These are phyloP conservation scores for Stichopus chloronotus DNA, from an alignment of 35 echinoderm and acorn worm species.

Conservation along the genomic window DNA sequence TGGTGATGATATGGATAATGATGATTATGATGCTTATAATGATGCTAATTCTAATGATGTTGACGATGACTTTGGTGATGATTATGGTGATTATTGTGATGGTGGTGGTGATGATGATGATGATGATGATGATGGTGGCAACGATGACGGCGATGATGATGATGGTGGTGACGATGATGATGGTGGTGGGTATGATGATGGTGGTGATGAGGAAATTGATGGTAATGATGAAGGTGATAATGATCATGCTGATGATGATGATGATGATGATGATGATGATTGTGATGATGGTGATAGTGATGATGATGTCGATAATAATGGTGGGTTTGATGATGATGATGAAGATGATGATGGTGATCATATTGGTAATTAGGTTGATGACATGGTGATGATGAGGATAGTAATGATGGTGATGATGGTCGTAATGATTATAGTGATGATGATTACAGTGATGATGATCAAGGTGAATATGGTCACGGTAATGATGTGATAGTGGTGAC, in stretches of 20 bases:
- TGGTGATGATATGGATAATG: background rate
- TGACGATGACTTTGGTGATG: background rate
- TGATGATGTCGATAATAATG: background rate
- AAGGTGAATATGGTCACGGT: background rate
- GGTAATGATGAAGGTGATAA: too few species aligned
- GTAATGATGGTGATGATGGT: background rate
- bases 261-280: background rate
- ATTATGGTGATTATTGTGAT: background rate
- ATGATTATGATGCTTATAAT: background rate
- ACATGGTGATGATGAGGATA: too few species aligned
- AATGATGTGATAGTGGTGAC: too few species aligned
- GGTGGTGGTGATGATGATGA: conserved; percentile 2
- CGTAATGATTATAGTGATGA: background rate
- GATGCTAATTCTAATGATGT: background rate
- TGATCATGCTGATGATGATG: background rate
- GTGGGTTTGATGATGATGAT: background rate
- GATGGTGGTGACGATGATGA: background rate
- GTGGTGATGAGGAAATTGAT: background rate
- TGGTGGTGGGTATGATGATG: background rate
- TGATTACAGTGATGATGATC: background rate
- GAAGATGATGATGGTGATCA: background rate
- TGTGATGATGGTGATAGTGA: background rate
- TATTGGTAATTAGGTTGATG: background rate
- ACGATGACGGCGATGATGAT: background rate
- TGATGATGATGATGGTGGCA: background rate